Evolutionary conservation across 92 coral and sea anemone species (phyloP).

Genomic region (Blastomussa wellsi): DNA sequence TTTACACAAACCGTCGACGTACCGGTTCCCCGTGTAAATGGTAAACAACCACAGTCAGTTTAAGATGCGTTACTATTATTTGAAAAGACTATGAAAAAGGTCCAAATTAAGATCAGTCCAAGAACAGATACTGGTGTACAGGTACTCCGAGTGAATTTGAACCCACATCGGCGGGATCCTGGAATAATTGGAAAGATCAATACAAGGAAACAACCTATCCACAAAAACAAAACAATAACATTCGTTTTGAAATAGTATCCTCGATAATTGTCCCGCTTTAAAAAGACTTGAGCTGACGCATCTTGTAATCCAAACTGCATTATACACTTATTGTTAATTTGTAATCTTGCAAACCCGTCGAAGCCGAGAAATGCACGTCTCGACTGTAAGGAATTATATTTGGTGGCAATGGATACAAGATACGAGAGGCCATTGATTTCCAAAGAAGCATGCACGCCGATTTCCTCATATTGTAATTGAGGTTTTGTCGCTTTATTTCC

Average conservation of each 20-base stretch:
- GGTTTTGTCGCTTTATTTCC: constrained; percentile 12
- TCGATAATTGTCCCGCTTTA: neutral
- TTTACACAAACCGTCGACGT: too few species aligned
- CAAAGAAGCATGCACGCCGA: neutral
- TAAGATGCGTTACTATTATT: neutral
- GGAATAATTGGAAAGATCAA: neutral
- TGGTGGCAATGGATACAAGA: constrained; percentile 29
- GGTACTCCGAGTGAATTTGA: neutral
- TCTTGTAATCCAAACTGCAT: constrained; percentile 7
- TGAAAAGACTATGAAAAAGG: neutral
- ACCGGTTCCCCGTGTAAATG: too few species aligned
- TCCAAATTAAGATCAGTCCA: neutral
- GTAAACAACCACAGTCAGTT: too few species aligned
- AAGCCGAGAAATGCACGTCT: constrained; percentile 17
- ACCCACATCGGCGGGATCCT: constrained; percentile 5
- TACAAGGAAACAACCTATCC: neutral
- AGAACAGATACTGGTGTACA: neutral
- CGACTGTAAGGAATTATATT: neutral
- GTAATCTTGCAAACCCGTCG: constrained; percentile 21
- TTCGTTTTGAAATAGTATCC: neutral
- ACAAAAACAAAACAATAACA: neutral
- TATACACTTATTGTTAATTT: neutral
- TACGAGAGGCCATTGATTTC: constrained; percentile 17
- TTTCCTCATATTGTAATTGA: neutral
- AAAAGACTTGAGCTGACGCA: neutral